These are phyloP conservation scores for Drosophila fulvimacula DNA, from an alignment of 2,888 invertebrate species.

Conservation along the genomic window DNA sequence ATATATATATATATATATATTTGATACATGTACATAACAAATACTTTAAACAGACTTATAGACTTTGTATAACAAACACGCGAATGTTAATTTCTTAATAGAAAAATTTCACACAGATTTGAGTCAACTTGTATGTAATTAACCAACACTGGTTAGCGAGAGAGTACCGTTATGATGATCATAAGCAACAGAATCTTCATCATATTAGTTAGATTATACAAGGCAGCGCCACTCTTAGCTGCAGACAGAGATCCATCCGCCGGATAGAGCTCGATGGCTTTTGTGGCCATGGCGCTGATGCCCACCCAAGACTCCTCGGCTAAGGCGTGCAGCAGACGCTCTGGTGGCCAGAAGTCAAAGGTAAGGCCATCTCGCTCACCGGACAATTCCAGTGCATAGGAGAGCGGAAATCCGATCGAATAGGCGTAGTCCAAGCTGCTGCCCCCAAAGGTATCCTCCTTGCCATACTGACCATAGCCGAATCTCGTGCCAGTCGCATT, in stretches of 20 bases:
- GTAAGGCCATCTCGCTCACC: conserved; percentile 80
- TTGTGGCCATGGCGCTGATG: conserved; percentile 79
- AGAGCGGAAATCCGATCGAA: conserved; percentile 86
- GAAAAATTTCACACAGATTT: not conserved
- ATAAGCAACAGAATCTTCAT: conserved; percentile 15
- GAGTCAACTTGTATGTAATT: not conserved
- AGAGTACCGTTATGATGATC: not conserved
- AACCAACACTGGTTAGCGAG: not conserved
- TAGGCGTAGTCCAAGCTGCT: conserved; percentile 89
- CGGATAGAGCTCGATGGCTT: conserved; percentile 65
- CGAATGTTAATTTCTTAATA: not conserved
- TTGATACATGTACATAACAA: no score
- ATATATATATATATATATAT: no score
- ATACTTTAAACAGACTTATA: not conserved
- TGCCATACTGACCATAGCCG: conserved; percentile 70
- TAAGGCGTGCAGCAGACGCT: conserved; percentile 86
- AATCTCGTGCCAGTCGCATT: conserved; percentile 78
- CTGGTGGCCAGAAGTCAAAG: conserved; percentile 86
- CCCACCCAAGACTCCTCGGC: conserved; percentile 87
- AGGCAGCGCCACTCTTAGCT: not conserved
- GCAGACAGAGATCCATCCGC: not conserved
- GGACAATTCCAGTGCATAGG: conserved; percentile 88
- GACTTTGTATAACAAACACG: not conserved
- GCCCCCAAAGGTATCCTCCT: conserved; percentile 86
- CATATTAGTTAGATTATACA: conserved; percentile 11